A percentile compares a stretch with the other conserved stretches of the same genome.
These are phyloP conservation scores for Zeuzera pyrina DNA, from an alignment of 2,888 invertebrate genomes.

Conservation along the genomic window DNA sequence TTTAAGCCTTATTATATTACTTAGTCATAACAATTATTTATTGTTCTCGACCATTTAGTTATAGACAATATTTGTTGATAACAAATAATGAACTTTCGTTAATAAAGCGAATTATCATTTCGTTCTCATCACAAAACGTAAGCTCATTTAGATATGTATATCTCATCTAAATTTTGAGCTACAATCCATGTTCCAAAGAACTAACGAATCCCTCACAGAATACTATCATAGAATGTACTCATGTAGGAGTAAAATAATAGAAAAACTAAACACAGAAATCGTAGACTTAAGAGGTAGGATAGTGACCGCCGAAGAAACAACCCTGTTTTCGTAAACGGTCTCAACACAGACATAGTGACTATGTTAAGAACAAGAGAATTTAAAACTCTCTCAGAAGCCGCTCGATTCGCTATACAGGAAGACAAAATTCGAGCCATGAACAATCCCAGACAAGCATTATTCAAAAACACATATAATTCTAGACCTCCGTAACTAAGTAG, in stretches of 20 bases:
- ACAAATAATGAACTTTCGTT: no score
- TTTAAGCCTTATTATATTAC: no score
- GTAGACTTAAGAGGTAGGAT: conserved; percentile 13
- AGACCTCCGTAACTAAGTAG: no score
- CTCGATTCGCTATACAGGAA: conserved; percentile 19
- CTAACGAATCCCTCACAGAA: conserved; percentile 5
- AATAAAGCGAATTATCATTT: no score
- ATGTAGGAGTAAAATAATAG: conserved; percentile 19
- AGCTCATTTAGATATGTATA: no score
- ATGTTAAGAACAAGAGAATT: conserved; percentile 20
- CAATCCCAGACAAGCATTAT: conserved; percentile 9
- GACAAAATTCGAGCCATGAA: conserved; percentile 19
- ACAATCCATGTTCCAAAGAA: conserved; percentile 7
- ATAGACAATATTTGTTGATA: no score
- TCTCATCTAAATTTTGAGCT: conserved; percentile 5
- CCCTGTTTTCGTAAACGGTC: conserved; percentile 22
- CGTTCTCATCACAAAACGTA: no score
- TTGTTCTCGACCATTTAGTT: no score
- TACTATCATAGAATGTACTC: conserved; percentile 6
- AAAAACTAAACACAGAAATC: conserved; percentile 18
- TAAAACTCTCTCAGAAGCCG: conserved; percentile 14
- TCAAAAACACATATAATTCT: not conserved
- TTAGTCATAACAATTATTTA: no score
- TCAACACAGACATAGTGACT: conserved; percentile 16
- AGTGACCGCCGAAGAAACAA: conserved; percentile 17